These are phyloP conservation scores for Sarcophaga variegata DNA, from an alignment of 2,888 invertebrate genomes.

Conservation along the genomic window DNA sequence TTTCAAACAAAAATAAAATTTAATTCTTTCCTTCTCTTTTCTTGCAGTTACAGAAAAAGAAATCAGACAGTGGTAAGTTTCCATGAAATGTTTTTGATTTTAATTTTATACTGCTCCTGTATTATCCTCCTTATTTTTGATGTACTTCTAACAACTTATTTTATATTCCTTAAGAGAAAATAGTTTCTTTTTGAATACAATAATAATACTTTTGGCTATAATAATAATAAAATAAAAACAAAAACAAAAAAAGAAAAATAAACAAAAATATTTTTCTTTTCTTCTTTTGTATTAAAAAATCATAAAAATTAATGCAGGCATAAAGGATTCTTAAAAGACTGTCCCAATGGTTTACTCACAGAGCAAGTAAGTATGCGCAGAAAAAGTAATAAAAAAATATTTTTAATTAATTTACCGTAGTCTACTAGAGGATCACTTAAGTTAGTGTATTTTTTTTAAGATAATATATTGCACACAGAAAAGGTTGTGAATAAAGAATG, in stretches of 20 bases:
- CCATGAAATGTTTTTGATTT: neutral
- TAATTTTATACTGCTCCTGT: neutral
- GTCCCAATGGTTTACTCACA: slow-evolving; percentile 96
- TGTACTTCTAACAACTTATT: slow-evolving; percentile 35
- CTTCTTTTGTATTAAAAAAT: slow-evolving; percentile 41
- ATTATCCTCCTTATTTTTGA: neutral
- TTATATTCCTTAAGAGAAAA: slow-evolving; percentile 34
- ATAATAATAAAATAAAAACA: neutral
- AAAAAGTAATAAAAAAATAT: neutral
- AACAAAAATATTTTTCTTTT: neutral
- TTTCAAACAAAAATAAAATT: neutral
- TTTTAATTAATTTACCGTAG: neutral
- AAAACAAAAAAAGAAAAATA: no score
- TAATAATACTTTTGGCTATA: neutral
- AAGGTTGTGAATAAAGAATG: no score
- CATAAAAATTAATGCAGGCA: slow-evolving; percentile 85
- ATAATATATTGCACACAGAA: no score
- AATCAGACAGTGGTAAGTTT: slow-evolving; percentile 79
- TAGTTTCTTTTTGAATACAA: slow-evolving; percentile 34
- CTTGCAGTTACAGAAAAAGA: slow-evolving; percentile 80
- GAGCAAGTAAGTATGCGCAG: slow-evolving; percentile 88
- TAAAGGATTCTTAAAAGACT: slow-evolving; percentile 98
- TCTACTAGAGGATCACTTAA: no score
- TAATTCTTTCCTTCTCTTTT: slow-evolving; percentile 8
- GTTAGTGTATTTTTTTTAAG: no score